Evolutionary conservation across 2,113 vertebrate genomes (phyloP).

Genomic region (Syngnathoides biaculeatus): DNA sequence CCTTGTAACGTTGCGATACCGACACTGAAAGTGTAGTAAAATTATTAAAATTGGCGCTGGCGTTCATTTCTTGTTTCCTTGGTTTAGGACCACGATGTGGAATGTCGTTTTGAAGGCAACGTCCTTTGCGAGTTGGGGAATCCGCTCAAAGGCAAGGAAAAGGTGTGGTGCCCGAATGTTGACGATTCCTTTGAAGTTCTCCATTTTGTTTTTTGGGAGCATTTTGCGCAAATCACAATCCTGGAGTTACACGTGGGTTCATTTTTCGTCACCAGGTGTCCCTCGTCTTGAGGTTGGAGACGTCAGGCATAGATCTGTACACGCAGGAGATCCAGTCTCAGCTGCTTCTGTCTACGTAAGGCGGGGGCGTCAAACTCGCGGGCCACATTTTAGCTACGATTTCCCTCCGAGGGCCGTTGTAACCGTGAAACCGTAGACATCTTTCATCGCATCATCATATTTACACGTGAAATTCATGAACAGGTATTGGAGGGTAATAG

Average conservation of each 20-base stretch:
- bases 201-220: neutral
- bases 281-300: constrained; percentile 79
- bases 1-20: too few relatives aligned
- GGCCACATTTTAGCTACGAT: too few relatives aligned
- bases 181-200: neutral
- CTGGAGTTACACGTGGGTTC: neutral
- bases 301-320: constrained; percentile 75
- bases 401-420: too few relatives aligned
- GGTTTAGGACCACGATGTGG: constrained; percentile 44
- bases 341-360: constrained; percentile 89
- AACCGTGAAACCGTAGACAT: too few relatives aligned
- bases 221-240: neutral
- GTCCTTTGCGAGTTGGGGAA: constrained; percentile 87
- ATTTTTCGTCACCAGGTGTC: constrained; percentile 65
- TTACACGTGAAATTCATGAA: too few relatives aligned
- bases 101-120: constrained; percentile 34
- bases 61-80: neutral
- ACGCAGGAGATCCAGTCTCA: constrained; percentile 71
- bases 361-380: too few relatives aligned
- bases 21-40: too few relatives aligned
- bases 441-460: too few relatives aligned
- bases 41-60: too few relatives aligned
- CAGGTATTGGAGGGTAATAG: too few relatives aligned
- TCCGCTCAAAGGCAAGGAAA: constrained; percentile 81
- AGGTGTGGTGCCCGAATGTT: constrained; percentile 55